Evolutionary conservation across 2,797 vertebrate species (phyloP), one percentile per base, ranked within the genome.

Genomic region (Pangasius djambal): DNA sequence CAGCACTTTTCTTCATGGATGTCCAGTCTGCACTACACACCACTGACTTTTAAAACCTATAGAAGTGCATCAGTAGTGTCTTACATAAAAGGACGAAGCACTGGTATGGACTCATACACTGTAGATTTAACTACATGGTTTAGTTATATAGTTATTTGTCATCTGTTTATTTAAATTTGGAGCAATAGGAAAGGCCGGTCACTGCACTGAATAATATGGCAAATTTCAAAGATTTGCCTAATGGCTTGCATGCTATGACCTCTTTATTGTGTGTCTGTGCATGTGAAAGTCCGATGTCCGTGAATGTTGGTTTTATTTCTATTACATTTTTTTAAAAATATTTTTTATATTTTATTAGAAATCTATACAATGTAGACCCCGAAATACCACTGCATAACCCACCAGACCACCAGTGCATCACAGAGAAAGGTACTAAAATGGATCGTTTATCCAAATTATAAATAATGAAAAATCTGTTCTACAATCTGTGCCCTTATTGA

Each of bases 201-300:
- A 82, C 63, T 85, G 81, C 82, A 83, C 37, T 20, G 31, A 82
- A 81, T 37, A 59, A 59, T 55, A 31, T 9, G 75, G 25, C 12
- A 31, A 31, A 31, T 16, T 44, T 44, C 44, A 44, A 78, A 16
- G 13, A 55, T 79, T 50, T 59, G 70, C 70, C 72, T 69, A 67
- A 67, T 28, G 59, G 48, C 48, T 48, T 48, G 48, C 70, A 59
- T 77, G 34, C 69, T 44, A 67, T 0, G 8, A 37, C 74, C 28
- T 31, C 78, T 88, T 44, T 40, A 9, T 44, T 48, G 34, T 4
- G 44, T 25, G 50, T 88, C 79, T 83, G 28, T 37, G 55, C 67
- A 88, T 83, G 74, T 79, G 34, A 65, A 59, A 28, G n/a, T 44
- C 65, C 61, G 34, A 83, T 59, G 12, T 84, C 50, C 25, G 13